phyloP scores from a whole-genome alignment of 64 coral and sea anemone species.

The Astreopora myriophthalma region DNA sequence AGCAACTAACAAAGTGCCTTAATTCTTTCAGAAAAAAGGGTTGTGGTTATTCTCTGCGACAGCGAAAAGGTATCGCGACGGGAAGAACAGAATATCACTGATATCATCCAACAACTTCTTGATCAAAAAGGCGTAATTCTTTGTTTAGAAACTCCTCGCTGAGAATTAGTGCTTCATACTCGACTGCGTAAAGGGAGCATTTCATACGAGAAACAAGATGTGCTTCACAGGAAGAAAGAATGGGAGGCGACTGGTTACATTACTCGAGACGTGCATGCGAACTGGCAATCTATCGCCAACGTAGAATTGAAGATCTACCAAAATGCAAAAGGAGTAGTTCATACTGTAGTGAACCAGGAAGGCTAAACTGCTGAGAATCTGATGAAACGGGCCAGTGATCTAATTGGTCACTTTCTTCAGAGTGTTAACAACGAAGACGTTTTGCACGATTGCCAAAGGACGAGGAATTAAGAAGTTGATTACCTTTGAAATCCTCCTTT shows the following conservation, averaged over 20 bases:
- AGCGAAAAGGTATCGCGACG: not conserved
- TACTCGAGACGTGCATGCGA: not conserved
- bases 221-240: not conserved
- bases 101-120: not conserved
- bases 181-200: not conserved
- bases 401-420: no score
- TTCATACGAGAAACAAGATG: conserved; percentile 4
- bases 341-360: not conserved
- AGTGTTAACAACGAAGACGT: no score
- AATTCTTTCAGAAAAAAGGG: not conserved
- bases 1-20: no score
- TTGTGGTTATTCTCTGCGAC: not conserved
- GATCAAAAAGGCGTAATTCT: not conserved
- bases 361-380: not conserved
- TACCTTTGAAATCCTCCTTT: no score
- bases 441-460: no score
- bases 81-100: not conserved
- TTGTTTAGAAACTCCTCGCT: not conserved
- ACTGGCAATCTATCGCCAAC: not conserved
- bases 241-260: not conserved
- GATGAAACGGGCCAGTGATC: no score
- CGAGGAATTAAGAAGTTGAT: no score
- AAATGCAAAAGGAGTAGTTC: not conserved
- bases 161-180: not conserved
- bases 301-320: not conserved